phyloP scores from a whole-genome alignment of 1,140 invertebrate species.

The Papilio polytes region DNA sequence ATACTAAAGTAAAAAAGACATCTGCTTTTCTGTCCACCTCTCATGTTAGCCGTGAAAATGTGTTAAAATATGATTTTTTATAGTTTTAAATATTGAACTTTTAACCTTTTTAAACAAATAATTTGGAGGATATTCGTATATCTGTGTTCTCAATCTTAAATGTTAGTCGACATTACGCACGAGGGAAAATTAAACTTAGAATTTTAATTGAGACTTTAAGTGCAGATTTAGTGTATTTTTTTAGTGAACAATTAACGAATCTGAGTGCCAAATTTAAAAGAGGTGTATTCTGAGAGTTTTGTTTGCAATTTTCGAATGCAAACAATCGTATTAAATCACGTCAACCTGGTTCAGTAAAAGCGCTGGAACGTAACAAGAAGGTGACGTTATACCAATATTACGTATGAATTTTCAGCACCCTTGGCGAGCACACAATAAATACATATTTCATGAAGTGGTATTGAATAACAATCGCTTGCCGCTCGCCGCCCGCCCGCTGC shows the following conservation, averaged over 20 bases:
- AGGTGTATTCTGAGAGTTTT: too few species aligned
- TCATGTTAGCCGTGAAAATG: not conserved
- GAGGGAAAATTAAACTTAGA: not conserved
- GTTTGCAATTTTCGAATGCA: not conserved
- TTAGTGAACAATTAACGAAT: too few species aligned
- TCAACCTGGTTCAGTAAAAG: not conserved
- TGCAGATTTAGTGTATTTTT: too few species aligned
- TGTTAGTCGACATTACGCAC: too few species aligned
- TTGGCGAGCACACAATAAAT: slow-evolving; percentile 58
- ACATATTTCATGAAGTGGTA: slow-evolving; percentile 75
- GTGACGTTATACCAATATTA: slow-evolving; percentile 49
- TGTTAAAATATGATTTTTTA: not conserved
- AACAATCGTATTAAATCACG: not conserved
- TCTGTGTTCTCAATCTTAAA: too few species aligned
- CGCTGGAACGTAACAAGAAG: slow-evolving; percentile 27
- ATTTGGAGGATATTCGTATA: slow-evolving; percentile 10
- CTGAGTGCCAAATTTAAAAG: too few species aligned
- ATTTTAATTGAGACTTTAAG: not conserved
- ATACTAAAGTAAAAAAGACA: not conserved
- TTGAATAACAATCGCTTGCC: slow-evolving; percentile 67
- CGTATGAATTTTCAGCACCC: slow-evolving; percentile 60
- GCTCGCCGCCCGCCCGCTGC: slow-evolving; percentile 41
- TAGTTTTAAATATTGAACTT: slow-evolving; percentile 8
- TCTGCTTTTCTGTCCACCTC: not conserved
- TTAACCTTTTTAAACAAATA: not conserved